A percentile compares a stretch with the other conserved stretches of the same genome.
These are phyloP conservation scores for Prolemur simus DNA, from an alignment of 2,113 vertebrate species.

Conservation along the genomic window DNA sequence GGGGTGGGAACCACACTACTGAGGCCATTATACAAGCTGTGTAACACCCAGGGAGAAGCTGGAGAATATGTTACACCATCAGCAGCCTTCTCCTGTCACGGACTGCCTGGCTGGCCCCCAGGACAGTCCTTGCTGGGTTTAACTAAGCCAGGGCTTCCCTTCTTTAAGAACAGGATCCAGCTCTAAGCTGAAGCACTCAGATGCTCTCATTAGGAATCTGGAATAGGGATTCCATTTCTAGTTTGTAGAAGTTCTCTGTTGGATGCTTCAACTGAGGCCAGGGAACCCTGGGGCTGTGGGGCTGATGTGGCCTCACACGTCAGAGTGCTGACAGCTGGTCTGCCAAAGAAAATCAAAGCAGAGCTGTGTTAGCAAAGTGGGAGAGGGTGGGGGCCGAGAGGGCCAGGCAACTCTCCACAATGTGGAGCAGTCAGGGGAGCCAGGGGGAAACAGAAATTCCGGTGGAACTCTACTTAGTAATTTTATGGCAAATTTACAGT, in stretches of 20 bases:
- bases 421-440: accelerated
- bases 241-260: not conserved
- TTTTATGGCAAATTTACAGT: not conserved
- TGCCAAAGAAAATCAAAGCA: not conserved
- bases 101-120: not conserved
- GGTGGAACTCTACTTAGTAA: not conserved
- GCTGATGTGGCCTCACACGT: not conserved
- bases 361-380: not conserved
- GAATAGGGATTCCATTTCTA: not conserved
- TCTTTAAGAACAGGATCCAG: not conserved
- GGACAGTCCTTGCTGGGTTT: not conserved
- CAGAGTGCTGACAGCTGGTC: not conserved
- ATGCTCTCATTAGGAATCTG: not conserved
- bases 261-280: not conserved
- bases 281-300: not conserved
- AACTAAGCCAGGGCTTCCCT: not conserved
- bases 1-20: not conserved
- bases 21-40: conserved; percentile 38
- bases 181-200: not conserved
- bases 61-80: not conserved
- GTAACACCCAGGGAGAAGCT: not conserved
- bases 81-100: accelerated
- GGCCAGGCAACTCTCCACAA: accelerated
- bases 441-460: not conserved
- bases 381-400: not conserved